A percentile compares a stretch with the other conserved stretches of the same genome.
Evolutionary conservation across 2,113 vertebrate genomes (phyloP).

Genomic region (Chrysochloris asiatica): DNA sequence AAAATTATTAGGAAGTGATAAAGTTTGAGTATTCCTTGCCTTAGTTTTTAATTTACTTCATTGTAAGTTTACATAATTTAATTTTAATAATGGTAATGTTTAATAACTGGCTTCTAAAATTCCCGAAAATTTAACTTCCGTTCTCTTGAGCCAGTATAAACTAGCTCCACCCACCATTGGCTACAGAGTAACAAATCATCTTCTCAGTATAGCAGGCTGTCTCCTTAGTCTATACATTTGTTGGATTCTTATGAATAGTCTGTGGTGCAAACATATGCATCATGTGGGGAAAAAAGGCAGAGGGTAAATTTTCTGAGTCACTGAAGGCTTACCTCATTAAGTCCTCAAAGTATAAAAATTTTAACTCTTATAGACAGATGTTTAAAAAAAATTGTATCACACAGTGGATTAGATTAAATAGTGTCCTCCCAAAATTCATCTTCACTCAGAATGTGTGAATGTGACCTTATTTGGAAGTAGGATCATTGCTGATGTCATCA

Average conservation of each 20-base stretch:
- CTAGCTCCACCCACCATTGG: too few relatives aligned
- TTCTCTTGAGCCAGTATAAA: background rate
- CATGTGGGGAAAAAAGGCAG: background rate
- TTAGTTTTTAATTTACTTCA: background rate
- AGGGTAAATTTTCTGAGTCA: slow-evolving; percentile 13
- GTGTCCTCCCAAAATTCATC: background rate
- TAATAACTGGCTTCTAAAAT: background rate
- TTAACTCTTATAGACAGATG: slow-evolving; percentile 1
- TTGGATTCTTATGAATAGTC: slow-evolving; percentile 13
- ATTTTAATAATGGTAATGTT: background rate
- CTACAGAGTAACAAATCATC: background rate
- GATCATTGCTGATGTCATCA: background rate
- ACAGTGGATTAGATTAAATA: background rate
- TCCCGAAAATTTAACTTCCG: background rate
- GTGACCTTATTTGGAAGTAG: background rate
- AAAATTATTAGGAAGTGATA: background rate
- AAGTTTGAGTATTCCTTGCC: background rate
- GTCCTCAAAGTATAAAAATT: slow-evolving; percentile 8
- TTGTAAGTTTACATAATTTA: background rate
- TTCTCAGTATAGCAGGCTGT: background rate
- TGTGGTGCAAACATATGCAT: slow-evolving; percentile 7
- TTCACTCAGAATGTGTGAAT: background rate
- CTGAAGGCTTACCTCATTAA: background rate
- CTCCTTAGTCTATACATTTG: background rate
- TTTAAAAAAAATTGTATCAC: background rate